Evolutionary conservation across 2,888 invertebrate genomes (phyloP).

Genomic region (Tiliacea aurago): DNA sequence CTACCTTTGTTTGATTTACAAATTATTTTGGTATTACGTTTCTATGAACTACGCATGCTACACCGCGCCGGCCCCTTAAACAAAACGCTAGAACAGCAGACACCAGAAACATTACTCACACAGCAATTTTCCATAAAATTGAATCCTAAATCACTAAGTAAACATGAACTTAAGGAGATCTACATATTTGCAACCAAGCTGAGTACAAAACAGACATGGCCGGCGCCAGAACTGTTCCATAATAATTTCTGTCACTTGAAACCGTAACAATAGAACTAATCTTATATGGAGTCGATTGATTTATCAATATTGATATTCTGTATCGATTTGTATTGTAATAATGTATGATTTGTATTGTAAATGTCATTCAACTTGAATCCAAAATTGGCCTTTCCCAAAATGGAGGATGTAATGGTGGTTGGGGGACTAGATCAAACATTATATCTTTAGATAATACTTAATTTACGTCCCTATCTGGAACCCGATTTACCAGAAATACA

Average conservation of each 20-base stretch:
- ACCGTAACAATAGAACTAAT: conserved; percentile 55
- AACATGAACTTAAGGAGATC: conserved; percentile 30
- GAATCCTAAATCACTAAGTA: conserved; percentile 3
- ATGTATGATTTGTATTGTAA: conserved; percentile 5
- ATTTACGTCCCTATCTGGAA: too few relatives aligned
- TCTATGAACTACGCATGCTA: too few relatives aligned
- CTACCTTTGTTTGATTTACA: too few relatives aligned
- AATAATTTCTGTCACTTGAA: conserved; percentile 47
- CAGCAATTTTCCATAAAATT: not conserved
- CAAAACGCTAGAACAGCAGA: not conserved
- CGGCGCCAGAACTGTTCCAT: conserved; percentile 43
- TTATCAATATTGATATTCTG: conserved; percentile 51
- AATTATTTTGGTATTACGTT: too few relatives aligned
- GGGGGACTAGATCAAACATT: not conserved
- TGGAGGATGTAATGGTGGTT: conserved; percentile 7
- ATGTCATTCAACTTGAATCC: conserved; percentile 39
- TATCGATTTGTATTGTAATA: conserved; percentile 34
- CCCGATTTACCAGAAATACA: too few relatives aligned
- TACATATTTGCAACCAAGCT: conserved; percentile 29
- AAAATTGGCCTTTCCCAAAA: conserved; percentile 22
- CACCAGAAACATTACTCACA: not conserved
- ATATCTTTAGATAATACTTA: not conserved
- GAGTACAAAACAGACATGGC: conserved; percentile 28
- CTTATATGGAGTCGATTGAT: conserved; percentile 54
- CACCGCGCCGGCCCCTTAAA: too few relatives aligned